phyloP scores from a whole-genome alignment of 1,140 invertebrate genomes.

The Bombus vancouverensis region DNA sequence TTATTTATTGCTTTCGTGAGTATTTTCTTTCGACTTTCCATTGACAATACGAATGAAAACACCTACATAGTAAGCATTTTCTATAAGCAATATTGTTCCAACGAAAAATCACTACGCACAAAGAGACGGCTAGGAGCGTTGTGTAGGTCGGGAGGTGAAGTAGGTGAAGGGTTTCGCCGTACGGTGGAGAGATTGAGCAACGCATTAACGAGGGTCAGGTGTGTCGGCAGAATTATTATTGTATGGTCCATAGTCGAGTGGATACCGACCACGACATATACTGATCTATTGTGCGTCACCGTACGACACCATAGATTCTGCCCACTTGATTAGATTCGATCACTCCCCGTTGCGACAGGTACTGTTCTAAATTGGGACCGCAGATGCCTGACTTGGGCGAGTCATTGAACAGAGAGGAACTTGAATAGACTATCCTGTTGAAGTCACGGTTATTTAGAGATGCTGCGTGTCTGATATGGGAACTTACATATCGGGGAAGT shows the following conservation, averaged over 20 bases:
- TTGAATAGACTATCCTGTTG: background rate
- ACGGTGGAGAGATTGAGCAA: conserved; percentile 58
- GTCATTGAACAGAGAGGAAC: conserved; percentile 4
- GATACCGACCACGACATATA: conserved; percentile 25
- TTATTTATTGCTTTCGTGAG: background rate
- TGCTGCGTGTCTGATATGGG: background rate
- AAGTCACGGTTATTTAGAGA: background rate
- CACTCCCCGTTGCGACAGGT: conserved; percentile 46
- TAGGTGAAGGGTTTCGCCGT: conserved; percentile 65
- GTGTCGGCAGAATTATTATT: conserved; percentile 60
- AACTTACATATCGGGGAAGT: background rate
- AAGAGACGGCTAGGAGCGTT: background rate
- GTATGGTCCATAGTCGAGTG: conserved; percentile 20
- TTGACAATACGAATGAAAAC: background rate
- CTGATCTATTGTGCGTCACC: conserved; percentile 35
- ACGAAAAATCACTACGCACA: conserved; percentile 5
- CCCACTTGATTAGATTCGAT: conserved; percentile 56
- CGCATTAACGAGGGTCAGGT: conserved; percentile 69
- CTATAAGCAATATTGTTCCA: background rate
- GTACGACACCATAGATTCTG: conserved; percentile 40
- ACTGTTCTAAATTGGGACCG: conserved; percentile 46
- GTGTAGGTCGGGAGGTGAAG: conserved; percentile 49
- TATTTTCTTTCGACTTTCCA: background rate
- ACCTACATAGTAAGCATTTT: background rate
- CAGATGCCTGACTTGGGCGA: conserved; percentile 21